Base-by-base conservation (phyloP, 2,888 invertebrate genomes). In the Papilio gigon region DNA sequence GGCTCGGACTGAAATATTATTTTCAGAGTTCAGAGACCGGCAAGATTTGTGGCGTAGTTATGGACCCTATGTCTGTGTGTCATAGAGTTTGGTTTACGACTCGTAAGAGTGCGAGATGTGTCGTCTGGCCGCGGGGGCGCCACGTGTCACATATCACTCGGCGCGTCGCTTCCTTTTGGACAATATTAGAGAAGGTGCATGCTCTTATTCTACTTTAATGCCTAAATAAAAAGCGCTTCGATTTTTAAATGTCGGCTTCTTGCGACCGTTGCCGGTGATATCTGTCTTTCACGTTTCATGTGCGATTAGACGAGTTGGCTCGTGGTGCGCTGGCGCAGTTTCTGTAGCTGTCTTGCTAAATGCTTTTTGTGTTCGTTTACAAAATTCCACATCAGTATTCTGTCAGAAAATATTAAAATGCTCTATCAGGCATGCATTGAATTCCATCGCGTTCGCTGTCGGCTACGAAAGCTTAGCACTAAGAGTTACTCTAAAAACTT, bases 121-220 rank as follows among this genome's bases (percentile, higher is more conserved):
- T 77, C 87, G 77, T 86, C 85, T 76, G 70, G 76, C 65, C 76
- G 78, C 71, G 74, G 77, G 66, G 71, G 70, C 82, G 84, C 90
- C 91, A 90, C 84, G 88, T 91, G 91, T 91, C 91, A 87, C 91
- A 84, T 90, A 89, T 92, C 91, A 90, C 88, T 91, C 91, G 88
- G 75, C 90, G 79, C 76, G 81, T 76, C 82, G 88, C 87, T 91
- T 89, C 90, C 90, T 89, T 89, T 89, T 86, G 85, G 87, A 89
- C 88, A 88, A 86, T 88, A 85, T 86, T 86, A 85, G 65, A 61
- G 68, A 53, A 65, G 68, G 68, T 69, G 64, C 68, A 69, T 65
- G 68, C 53, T 69, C 68, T 50, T 69, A 69, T 69, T 65, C 60
- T n/a, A 60, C 42, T 59, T 64, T 64, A 68, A 68, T 60, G 68